These are phyloP conservation scores for Drosophila bifasciata DNA, from an alignment of 1,140 invertebrate species.

Conservation along the genomic window DNA sequence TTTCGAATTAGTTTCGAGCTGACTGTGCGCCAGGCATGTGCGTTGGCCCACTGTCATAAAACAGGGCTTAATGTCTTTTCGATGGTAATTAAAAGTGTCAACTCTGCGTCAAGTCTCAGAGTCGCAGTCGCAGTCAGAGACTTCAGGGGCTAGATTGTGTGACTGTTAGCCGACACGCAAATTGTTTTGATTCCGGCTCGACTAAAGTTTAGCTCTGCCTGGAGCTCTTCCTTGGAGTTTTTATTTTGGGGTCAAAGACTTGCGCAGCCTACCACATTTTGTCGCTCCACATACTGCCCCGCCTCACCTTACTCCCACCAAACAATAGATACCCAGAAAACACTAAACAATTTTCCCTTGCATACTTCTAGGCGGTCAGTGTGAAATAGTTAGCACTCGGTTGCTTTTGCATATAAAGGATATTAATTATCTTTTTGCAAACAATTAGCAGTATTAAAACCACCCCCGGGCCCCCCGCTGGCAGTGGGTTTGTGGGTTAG, in stretches of 20 bases:
- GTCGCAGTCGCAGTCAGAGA: background rate
- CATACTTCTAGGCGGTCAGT: constrained; percentile 26
- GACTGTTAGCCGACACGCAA: constrained; percentile 6
- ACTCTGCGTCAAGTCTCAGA: background rate
- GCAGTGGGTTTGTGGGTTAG: constrained; percentile 69
- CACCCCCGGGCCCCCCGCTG: constrained; percentile 19
- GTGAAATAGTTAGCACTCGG: constrained; percentile 10
- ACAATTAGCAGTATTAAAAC: constrained; percentile 49
- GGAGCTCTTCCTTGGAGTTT: constrained; percentile 1
- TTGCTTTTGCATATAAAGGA: constrained; percentile 12
- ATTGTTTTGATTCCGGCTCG: constrained; percentile 10
- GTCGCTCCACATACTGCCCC: background rate
- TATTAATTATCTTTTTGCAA: constrained; percentile 48
- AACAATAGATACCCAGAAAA: background rate
- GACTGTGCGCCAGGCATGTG: constrained; percentile 5
- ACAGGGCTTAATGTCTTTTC: constrained; percentile 51
- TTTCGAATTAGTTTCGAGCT: constrained; percentile 12
- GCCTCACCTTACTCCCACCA: no score
- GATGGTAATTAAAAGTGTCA: constrained; percentile 68
- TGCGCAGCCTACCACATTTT: background rate
- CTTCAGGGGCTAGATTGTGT: no score
- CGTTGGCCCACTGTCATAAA: constrained; percentile 43
- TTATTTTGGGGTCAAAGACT: constrained; percentile 43
- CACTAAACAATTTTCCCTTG: constrained; percentile 25
- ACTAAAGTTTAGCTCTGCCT: constrained; percentile 1